A percentile compares a stretch with the other conserved stretches of the same genome.
Conservation (phyloP, 2,888 invertebrate species). For the Ecliptopera silaceata region DNA sequence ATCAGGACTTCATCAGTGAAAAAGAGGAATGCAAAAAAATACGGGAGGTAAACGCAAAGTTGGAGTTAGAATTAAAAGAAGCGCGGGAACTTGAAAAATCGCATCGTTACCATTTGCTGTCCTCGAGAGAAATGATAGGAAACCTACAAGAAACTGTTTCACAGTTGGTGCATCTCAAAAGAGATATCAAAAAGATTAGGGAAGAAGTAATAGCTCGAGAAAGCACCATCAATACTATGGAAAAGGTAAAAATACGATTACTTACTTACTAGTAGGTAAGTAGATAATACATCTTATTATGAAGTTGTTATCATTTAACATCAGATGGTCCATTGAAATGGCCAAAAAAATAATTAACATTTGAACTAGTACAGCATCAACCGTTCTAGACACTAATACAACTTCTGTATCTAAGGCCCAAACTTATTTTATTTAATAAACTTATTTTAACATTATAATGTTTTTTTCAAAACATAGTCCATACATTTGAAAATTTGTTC, state of each 20-base stretch:
- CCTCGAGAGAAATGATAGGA: constrained; percentile 73
- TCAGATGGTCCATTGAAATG: too few relatives aligned
- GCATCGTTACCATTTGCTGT: constrained; percentile 68
- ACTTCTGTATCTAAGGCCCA: too few relatives aligned
- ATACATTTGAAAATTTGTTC: too few relatives aligned
- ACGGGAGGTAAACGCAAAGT: constrained; percentile 59
- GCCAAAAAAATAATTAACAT: too few relatives aligned
- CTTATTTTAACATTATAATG: too few relatives aligned
- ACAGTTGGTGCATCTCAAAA: constrained; percentile 69
- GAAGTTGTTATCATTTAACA: too few relatives aligned
- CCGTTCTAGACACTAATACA: too few relatives aligned
- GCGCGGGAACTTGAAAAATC: constrained; percentile 70
- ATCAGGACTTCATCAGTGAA: constrained; percentile 60
- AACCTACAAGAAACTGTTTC: constrained; percentile 75
- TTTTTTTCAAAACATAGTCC: too few relatives aligned
- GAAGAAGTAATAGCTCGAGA: constrained; percentile 63
- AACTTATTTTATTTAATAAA: too few relatives aligned
- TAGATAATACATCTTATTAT: too few relatives aligned
- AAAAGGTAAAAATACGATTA: constrained; percentile 54
- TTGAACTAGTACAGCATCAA: too few relatives aligned
- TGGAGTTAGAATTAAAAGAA: constrained; percentile 66
- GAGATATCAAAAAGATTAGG: constrained; percentile 66
- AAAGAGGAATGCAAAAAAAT: constrained; percentile 63
- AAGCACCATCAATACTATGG: constrained; percentile 47
- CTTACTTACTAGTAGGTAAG: too few relatives aligned